These are phyloP conservation scores for Morinoia aosen DNA, from an alignment of 2,888 invertebrate genomes.

Conservation along the genomic window DNA sequence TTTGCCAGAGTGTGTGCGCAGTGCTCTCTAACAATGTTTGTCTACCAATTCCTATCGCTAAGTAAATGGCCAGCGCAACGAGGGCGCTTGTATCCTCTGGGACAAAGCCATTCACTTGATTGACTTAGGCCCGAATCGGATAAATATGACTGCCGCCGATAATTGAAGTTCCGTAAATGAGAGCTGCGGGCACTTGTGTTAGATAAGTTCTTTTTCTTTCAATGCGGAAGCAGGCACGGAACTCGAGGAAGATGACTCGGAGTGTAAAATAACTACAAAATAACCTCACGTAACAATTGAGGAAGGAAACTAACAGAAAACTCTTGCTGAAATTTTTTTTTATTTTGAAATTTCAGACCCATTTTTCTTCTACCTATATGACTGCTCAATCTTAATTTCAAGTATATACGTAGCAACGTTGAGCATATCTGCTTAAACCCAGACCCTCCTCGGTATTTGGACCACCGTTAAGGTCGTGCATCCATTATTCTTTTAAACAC, in stretches of 20 bases:
- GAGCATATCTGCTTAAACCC: not conserved
- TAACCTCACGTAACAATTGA: too few species aligned
- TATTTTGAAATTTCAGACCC: not conserved
- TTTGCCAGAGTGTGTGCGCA: slow-evolving; percentile 1
- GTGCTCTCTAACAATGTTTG: slow-evolving; percentile 51
- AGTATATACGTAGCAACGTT: not conserved
- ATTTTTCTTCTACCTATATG: not conserved
- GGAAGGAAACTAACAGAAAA: not conserved
- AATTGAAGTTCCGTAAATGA: slow-evolving; percentile 29
- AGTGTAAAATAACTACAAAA: not conserved
- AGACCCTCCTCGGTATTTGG: not conserved
- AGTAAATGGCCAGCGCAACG: slow-evolving; percentile 26
- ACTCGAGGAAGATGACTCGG: not conserved
- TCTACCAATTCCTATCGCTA: slow-evolving; percentile 45
- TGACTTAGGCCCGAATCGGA: slow-evolving; percentile 20
- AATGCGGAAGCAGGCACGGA: not conserved
- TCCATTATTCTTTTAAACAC: not conserved
- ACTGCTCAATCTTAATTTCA: not conserved
- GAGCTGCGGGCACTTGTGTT: not conserved
- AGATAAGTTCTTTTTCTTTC: not conserved
- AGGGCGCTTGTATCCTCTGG: slow-evolving; percentile 9
- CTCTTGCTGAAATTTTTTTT: not conserved
- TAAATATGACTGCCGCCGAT: slow-evolving; percentile 37
- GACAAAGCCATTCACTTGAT: slow-evolving; percentile 41
- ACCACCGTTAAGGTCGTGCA: not conserved